Conservation (phyloP, 2,797 vertebrate genomes). For the Falco peregrinus region DNA sequence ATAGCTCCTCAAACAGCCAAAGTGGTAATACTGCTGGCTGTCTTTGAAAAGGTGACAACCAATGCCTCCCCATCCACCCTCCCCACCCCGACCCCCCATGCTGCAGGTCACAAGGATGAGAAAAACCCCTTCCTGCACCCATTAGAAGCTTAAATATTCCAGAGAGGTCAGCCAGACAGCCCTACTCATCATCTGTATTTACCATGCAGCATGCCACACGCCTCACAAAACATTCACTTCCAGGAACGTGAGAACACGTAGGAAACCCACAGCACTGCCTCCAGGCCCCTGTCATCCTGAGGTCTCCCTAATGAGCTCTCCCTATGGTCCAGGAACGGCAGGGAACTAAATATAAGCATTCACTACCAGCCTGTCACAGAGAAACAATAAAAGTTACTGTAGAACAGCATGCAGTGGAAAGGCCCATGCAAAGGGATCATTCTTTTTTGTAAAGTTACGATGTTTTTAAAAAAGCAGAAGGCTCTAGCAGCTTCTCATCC, state of each 20-base stretch:
- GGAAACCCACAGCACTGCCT: background rate
- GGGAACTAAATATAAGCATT: background rate
- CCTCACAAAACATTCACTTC: background rate
- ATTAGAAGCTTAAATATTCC: background rate
- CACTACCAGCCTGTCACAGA: background rate
- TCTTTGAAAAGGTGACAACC: background rate
- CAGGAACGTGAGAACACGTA: fast-evolving
- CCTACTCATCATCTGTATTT: background rate
- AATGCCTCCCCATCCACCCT: background rate
- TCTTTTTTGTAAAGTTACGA: background rate
- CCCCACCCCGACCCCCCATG: background rate
- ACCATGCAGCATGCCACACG: fast-evolving
- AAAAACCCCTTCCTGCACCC: background rate
- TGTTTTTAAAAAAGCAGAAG: background rate
- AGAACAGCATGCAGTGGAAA: fast-evolving
- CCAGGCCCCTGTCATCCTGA: fast-evolving
- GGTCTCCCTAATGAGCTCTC: background rate
- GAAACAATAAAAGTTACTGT: fast-evolving
- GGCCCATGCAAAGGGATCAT: fast-evolving
- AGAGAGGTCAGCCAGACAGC: background rate
- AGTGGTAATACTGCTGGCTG: background rate
- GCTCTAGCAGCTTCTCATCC: background rate
- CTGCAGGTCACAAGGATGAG: fast-evolving
- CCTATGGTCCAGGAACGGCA: background rate
- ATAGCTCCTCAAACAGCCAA: background rate